Conservation (phyloP, 2,888 invertebrate genomes). For the Antheraea assamensis region DNA sequence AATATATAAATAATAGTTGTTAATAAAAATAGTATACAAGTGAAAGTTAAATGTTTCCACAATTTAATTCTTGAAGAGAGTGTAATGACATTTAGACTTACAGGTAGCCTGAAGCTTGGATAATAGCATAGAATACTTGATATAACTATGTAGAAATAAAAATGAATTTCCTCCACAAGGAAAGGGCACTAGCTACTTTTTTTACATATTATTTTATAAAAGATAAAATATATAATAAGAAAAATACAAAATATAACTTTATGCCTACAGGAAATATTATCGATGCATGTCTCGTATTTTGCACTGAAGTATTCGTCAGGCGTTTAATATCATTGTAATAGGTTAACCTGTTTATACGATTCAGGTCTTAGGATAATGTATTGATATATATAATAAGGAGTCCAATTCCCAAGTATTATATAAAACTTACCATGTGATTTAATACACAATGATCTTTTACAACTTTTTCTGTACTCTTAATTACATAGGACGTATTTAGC, state of each 20-base stretch:
- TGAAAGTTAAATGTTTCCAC: no score
- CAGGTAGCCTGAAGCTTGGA: no score
- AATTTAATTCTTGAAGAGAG: no score
- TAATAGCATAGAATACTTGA: no score
- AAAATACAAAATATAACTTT: not conserved
- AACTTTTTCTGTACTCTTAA: not conserved
- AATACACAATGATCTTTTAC: not conserved
- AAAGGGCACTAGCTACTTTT: no score
- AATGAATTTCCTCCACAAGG: no score
- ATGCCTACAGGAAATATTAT: constrained; percentile 9
- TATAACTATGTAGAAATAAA: no score
- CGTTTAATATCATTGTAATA: not conserved
- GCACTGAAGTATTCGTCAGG: constrained; percentile 18
- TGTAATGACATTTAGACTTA: no score
- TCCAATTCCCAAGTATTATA: not conserved
- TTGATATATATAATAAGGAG: not conserved
- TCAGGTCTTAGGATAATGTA: not conserved
- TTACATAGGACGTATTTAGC: not conserved
- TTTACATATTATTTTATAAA: not conserved
- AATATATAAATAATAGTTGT: no score
- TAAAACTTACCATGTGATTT: not conserved
- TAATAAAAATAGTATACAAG: no score
- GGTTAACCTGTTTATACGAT: not conserved
- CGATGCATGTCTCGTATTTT: constrained; percentile 11
- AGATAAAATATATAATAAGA: not conserved